Evolutionary conservation across 2,888 invertebrate genomes (phyloP).

Genomic region (Anthoptus insignis): DNA sequence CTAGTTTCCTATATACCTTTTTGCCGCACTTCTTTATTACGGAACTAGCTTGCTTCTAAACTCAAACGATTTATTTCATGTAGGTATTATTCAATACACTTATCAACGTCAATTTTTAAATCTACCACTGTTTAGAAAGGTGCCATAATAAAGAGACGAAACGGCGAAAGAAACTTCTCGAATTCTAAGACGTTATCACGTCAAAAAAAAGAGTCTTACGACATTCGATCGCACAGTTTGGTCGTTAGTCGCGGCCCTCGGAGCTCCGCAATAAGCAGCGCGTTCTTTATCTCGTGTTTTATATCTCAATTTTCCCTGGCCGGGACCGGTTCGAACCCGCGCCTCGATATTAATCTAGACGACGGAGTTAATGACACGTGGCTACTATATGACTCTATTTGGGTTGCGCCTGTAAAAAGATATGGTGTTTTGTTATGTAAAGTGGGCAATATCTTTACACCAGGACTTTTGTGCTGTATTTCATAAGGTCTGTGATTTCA

Average conservation of each 20-base stretch:
- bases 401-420: slow-evolving; percentile 34
- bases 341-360: slow-evolving; percentile 66
- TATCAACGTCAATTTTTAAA: too few species aligned
- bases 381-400: slow-evolving; percentile 50
- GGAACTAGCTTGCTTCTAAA: too few species aligned
- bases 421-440: slow-evolving; percentile 41
- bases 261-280: slow-evolving; percentile 14
- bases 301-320: slow-evolving; percentile 73
- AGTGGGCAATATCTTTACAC: slow-evolving; percentile 36
- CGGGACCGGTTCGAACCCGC: slow-evolving; percentile 55
- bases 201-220: too few species aligned
- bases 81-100: too few species aligned
- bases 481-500: background rate
- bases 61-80: too few species aligned
- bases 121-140: too few species aligned
- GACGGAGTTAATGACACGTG: slow-evolving; percentile 55
- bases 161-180: too few species aligned
- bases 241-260: background rate
- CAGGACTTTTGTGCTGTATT: slow-evolving; percentile 10
- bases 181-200: too few species aligned
- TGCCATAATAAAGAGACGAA: too few species aligned
- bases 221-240: background rate
- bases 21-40: too few species aligned
- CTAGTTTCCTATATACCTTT: too few species aligned
- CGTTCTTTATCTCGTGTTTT: slow-evolving; percentile 55